Conservation (phyloP, 2,797 vertebrate genomes). For the Tauraco hartlaubi region DNA sequence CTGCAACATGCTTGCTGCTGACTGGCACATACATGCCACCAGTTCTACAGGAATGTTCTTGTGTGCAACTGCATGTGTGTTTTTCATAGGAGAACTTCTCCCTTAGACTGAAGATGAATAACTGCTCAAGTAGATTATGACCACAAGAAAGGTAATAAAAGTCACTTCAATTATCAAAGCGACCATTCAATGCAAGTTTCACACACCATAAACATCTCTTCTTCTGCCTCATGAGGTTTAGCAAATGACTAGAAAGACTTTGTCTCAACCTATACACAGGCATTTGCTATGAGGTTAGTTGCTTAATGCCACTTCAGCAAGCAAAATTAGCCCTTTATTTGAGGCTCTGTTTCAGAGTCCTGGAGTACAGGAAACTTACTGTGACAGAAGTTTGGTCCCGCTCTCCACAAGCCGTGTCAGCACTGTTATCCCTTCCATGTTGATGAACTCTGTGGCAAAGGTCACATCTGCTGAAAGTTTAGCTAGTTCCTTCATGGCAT, state of each 20-base stretch:
- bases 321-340: neutral
- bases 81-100: neutral
- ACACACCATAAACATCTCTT: neutral
- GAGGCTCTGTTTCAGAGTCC: neutral
- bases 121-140: neutral
- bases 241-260: neutral
- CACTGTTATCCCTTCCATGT: conserved; percentile 95
- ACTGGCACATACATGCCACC: neutral
- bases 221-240: neutral
- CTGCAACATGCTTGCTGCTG: neutral
- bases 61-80: neutral
- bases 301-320: neutral
- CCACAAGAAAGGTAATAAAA: neutral
- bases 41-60: neutral
- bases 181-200: neutral
- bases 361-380: conserved; percentile 72
- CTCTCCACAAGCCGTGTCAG: conserved; percentile 95
- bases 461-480: conserved; percentile 96
- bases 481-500: conserved; percentile 96
- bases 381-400: conserved; percentile 90
- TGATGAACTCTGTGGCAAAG: conserved; percentile 97
- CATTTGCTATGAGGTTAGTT: neutral
- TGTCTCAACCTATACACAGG: neutral
- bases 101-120: neutral
- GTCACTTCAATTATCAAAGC: neutral